Conservation (phyloP, 2,888 invertebrate genomes). For the Diplazon laetatorius region DNA sequence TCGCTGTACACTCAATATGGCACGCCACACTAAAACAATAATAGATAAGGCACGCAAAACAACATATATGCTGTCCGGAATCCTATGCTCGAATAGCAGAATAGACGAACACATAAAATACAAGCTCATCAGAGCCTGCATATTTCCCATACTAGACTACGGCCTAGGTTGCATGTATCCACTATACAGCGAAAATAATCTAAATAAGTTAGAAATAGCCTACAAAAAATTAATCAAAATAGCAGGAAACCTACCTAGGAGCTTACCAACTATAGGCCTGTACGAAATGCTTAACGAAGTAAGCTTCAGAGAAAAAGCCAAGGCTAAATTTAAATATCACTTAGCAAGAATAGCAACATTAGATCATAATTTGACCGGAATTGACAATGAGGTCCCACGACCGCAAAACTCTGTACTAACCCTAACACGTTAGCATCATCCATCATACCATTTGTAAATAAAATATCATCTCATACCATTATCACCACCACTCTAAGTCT, state of each 20-base stretch:
- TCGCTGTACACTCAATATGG: conserved; percentile 36
- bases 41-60: conserved; percentile 16
- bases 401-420: conserved; percentile 14
- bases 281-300: conserved; percentile 36
- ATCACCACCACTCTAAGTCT: not conserved
- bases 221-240: conserved; percentile 36
- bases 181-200: conserved; percentile 26
- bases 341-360: conserved; percentile 19
- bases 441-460: conserved; percentile 38
- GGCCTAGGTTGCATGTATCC: conserved; percentile 23
- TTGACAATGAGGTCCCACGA: conserved; percentile 25
- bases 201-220: conserved; percentile 28
- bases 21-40: conserved; percentile 32
- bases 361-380: conserved; percentile 13
- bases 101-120: conserved; percentile 28
- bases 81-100: conserved; percentile 24
- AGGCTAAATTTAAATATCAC: conserved; percentile 19
- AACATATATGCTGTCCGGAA: conserved; percentile 32
- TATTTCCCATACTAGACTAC: conserved; percentile 44
- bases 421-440: conserved; percentile 12
- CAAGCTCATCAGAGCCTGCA: conserved; percentile 43
- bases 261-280: conserved; percentile 25
- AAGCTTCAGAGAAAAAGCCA: conserved; percentile 39
- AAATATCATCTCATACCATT: conserved; percentile 22
- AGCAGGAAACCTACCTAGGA: conserved; percentile 29